phyloP scores from a whole-genome alignment of 2,888 invertebrate genomes.

The Eupelmus urozonus region DNA sequence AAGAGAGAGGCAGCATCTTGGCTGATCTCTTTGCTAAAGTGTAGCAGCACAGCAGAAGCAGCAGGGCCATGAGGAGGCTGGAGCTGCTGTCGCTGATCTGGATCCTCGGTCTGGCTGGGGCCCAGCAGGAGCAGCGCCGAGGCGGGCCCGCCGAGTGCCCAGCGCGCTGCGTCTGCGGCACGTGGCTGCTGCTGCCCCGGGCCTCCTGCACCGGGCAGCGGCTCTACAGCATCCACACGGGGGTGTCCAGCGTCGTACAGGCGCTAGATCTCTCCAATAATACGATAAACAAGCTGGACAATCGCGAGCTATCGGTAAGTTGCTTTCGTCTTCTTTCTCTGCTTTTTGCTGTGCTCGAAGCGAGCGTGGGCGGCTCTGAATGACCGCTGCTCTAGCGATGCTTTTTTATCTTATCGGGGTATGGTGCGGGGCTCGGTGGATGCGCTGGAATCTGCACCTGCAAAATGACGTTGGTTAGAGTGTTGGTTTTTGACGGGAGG shows the following conservation, averaged over 20 bases:
- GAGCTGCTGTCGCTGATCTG: neutral
- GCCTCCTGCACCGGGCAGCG: conserved; percentile 70
- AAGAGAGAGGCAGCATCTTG: too few relatives aligned
- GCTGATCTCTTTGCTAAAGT: too few relatives aligned
- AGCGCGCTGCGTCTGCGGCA: conserved; percentile 68
- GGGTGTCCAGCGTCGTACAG: conserved; percentile 67
- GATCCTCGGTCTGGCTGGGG: neutral
- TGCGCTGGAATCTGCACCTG: too few relatives aligned
- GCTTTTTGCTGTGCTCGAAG: too few relatives aligned
- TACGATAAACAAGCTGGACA: conserved; percentile 68
- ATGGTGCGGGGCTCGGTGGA: too few relatives aligned
- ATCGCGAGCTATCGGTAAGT: conserved; percentile 70
- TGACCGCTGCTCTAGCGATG: too few relatives aligned
- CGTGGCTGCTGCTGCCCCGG: conserved; percentile 67
- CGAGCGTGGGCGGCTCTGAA: too few relatives aligned
- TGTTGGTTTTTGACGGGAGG: too few relatives aligned
- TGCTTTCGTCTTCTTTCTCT: neutral
- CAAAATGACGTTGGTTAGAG: too few relatives aligned
- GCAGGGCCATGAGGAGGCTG: neutral
- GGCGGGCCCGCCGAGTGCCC: too few relatives aligned
- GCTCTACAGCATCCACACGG: conserved; percentile 71
- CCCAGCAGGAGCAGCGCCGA: too few relatives aligned
- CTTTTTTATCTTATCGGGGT: too few relatives aligned
- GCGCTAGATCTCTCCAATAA: conserved; percentile 74
- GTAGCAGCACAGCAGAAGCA: neutral